phyloP scores from a whole-genome alignment of 2,888 invertebrate genomes.

The Scrobipalpa atriplicella region DNA sequence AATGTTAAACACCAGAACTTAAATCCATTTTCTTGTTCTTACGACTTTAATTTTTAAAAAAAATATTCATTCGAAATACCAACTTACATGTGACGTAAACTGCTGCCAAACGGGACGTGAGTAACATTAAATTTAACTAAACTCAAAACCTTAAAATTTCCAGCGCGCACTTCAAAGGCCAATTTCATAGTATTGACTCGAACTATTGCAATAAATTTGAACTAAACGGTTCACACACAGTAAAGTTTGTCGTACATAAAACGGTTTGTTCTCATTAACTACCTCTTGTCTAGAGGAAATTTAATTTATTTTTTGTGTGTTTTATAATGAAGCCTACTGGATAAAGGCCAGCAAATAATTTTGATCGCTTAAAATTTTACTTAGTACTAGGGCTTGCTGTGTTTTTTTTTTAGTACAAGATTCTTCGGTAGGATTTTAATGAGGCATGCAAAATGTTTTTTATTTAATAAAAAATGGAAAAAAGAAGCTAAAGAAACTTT shows the following conservation, averaged over 20 bases:
- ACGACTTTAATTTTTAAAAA: no score
- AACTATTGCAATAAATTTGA: slow-evolving; percentile 18
- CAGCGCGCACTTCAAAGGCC: slow-evolving; percentile 1
- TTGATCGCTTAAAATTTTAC: no score
- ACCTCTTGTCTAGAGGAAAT: neutral
- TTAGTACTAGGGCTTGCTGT: no score
- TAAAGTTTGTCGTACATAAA: slow-evolving; percentile 15
- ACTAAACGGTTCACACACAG: slow-evolving; percentile 14
- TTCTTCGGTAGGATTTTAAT: no score
- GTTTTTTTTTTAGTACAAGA: neutral
- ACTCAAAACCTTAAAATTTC: neutral
- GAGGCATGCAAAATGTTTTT: no score
- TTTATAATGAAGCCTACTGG: neutral
- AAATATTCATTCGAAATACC: no score
- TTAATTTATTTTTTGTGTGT: neutral
- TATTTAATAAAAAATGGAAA: no score
- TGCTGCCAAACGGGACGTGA: neutral
- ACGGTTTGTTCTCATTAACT: neutral
- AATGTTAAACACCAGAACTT: no score
- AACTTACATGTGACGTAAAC: neutral
- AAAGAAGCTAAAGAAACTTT: no score
- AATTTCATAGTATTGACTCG: slow-evolving; percentile 24
- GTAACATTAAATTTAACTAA: neutral
- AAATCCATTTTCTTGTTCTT: no score
- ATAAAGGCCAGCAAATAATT: neutral